Conservation (phyloP, 2,113 vertebrate genomes). For the Emydura subglobosa region DNA sequence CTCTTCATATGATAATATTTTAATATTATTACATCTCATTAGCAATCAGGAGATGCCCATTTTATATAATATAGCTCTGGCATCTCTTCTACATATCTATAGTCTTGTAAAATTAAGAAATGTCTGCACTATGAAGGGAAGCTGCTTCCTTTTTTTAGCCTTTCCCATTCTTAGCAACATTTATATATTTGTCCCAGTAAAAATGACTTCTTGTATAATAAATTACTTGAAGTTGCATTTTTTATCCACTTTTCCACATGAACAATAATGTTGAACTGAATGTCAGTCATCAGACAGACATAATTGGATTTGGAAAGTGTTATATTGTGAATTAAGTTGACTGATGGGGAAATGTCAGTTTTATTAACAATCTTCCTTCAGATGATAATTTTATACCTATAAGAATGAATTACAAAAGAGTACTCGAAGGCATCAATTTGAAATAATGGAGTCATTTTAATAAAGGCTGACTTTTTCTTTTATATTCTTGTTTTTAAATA, state of each 20-base stretch:
- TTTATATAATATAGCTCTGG: background rate
- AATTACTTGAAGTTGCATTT: background rate
- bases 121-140: background rate
- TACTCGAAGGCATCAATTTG: slow-evolving; percentile 48
- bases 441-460: slow-evolving; percentile 60
- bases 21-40: background rate
- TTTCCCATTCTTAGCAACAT: accelerated
- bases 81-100: background rate
- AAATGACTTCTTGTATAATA: background rate
- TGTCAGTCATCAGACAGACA: slow-evolving; percentile 63
- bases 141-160: accelerated
- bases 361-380: slow-evolving; percentile 70
- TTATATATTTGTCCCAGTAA: accelerated
- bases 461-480: slow-evolving; percentile 53
- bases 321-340: slow-evolving; percentile 73
- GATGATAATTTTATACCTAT: slow-evolving; percentile 67
- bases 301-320: slow-evolving; percentile 70
- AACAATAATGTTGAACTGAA: background rate
- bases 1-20: background rate
- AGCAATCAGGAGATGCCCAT: background rate
- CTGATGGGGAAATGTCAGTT: slow-evolving; percentile 73
- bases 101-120: background rate
- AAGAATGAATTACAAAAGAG: slow-evolving; percentile 65
- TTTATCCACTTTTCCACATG: slow-evolving; percentile 31
- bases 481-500: slow-evolving; percentile 51